Conservation (phyloP, 2,113 vertebrate species). For the Numenius arquata region DNA sequence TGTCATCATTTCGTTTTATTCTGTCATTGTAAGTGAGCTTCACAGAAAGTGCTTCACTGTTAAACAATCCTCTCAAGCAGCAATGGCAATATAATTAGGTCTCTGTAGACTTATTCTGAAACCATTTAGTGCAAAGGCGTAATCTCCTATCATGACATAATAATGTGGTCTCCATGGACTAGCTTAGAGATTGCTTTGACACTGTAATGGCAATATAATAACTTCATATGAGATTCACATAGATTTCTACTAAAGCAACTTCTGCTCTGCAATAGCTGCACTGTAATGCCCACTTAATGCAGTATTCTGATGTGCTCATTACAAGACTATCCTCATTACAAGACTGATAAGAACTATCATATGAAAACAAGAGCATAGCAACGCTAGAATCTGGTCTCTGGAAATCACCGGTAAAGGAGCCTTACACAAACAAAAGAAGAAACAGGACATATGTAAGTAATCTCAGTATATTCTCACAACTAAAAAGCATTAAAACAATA, state of each 20-base stretch:
- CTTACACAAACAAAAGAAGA: neutral
- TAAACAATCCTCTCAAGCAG: conserved; percentile 26
- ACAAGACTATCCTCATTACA: neutral
- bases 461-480: neutral
- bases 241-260: neutral
- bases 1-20: conserved; percentile 33
- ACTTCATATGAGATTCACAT: neutral
- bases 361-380: neutral
- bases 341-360: neutral
- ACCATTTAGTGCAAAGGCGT: conserved; percentile 36
- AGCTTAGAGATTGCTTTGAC: conserved; percentile 33
- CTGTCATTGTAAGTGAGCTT: neutral
- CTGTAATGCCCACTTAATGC: neutral
- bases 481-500: neutral
- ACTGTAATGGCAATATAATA: neutral
- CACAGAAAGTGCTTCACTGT: neutral
- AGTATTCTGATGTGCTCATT: neutral
- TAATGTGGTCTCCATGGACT: conserved; percentile 11
- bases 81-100: conserved; percentile 51
- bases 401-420: neutral
- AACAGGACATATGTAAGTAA: neutral
- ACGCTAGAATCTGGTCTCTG: neutral
- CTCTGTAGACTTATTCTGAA: conserved; percentile 39
- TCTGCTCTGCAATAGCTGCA: neutral
- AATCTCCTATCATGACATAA: conserved; percentile 50